Evolutionary conservation across 1,140 invertebrate genomes (phyloP).

Genomic region (Zophobas atratus): DNA sequence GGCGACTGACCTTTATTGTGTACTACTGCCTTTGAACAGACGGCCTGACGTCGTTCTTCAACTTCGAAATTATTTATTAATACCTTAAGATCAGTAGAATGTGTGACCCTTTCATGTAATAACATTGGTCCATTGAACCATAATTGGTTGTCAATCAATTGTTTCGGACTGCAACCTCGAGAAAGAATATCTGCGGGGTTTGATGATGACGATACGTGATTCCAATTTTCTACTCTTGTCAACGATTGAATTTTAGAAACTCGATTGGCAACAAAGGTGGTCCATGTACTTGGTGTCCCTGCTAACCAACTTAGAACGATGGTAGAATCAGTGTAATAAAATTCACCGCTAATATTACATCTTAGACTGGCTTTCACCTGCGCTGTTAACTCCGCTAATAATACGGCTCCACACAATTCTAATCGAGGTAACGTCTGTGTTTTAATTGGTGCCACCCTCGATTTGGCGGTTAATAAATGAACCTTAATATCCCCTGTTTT

Average conservation of each 20-base stretch:
- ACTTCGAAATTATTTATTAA: too few relatives aligned
- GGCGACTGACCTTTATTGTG: too few relatives aligned
- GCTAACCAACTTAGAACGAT: conserved; percentile 66
- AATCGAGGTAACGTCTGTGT: conserved; percentile 67
- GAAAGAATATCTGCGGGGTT: conserved; percentile 70
- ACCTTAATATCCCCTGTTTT: conserved; percentile 1
- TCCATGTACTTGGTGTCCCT: conserved; percentile 59
- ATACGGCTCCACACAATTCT: conserved; percentile 68
- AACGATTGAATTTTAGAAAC: conserved; percentile 60
- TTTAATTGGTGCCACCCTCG: conserved; percentile 67
- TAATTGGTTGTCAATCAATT: too few relatives aligned
- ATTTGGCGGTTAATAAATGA: conserved; percentile 59
- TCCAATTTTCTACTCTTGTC: conserved; percentile 61
- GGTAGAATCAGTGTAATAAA: conserved; percentile 66
- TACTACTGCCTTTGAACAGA: too few relatives aligned
- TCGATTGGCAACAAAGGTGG: conserved; percentile 64
- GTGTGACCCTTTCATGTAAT: too few relatives aligned
- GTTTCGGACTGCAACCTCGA: too few relatives aligned
- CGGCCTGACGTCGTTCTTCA: too few relatives aligned
- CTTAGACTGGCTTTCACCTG: conserved; percentile 56
- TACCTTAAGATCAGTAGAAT: too few relatives aligned
- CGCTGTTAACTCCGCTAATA: conserved; percentile 64
- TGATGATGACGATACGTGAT: conserved; percentile 56
- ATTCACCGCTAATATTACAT: conserved; percentile 52
- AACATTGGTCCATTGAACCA: too few relatives aligned